A percentile compares a stretch with the other conserved stretches of the same genome.
Conservation (phyloP, 2,113 vertebrate genomes). For the Anguilla rostrata region DNA sequence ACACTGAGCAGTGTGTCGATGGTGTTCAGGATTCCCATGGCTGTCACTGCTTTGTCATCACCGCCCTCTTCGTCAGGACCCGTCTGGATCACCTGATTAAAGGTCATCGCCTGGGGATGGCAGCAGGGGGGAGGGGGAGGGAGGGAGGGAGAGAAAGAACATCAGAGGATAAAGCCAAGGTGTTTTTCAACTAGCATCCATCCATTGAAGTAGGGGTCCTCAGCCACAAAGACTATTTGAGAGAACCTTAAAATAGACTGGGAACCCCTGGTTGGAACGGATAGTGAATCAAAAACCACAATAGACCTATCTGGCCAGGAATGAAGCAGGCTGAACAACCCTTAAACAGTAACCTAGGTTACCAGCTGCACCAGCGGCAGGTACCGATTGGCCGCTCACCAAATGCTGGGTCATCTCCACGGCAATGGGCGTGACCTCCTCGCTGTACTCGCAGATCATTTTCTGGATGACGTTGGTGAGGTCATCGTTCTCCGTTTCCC, state of each 20-base stretch:
- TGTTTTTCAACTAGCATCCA: no score
- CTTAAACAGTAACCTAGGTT: background rate
- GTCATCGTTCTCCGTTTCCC: conserved; percentile 98
- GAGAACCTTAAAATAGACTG: no score
- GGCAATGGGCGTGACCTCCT: conserved; percentile 97
- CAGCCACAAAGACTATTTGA: no score
- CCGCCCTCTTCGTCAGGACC: conserved; percentile 98
- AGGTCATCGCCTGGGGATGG: conserved; percentile 89
- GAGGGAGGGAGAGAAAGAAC: background rate
- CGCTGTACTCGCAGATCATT: conserved; percentile 99
- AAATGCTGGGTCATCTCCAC: conserved; percentile 99
- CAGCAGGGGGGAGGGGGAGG: background rate
- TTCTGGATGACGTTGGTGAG: conserved; percentile 99
- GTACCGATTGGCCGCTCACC: conserved; percentile 68
- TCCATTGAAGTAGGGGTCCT: no score
- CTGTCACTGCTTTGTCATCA: conserved; percentile 98
- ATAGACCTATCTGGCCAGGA: no score
- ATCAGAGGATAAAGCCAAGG: background rate
- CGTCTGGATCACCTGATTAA: conserved; percentile 98
- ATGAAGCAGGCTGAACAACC: background rate
- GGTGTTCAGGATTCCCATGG: conserved; percentile 98
- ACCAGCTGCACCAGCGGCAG: background rate
- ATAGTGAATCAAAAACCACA: no score
- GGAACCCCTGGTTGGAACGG: no score
- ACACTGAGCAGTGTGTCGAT: conserved; percentile 97